A percentile compares a stretch with the other conserved stretches of the same genome.
Conservation (phyloP, 2,113 vertebrate genomes). For the Castor canadensis region DNA sequence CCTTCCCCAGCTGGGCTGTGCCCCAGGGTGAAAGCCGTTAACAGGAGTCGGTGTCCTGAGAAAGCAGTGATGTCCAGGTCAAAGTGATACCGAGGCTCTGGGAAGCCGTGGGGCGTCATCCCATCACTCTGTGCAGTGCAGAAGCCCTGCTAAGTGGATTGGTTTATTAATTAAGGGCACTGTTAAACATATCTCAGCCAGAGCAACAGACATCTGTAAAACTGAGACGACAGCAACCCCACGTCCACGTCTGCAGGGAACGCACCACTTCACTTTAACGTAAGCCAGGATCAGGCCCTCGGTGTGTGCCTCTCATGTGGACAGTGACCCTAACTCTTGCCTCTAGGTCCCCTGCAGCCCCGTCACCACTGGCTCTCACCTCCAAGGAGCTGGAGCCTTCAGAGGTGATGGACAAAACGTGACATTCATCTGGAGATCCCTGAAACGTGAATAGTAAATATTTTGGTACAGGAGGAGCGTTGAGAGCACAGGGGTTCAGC, state of each 20-base stretch:
- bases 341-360: neutral
- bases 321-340: neutral
- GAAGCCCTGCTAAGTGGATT: accelerated
- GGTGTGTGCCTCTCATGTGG: accelerated
- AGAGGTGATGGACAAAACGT: neutral
- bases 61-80: accelerated
- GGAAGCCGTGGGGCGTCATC: neutral
- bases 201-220: too few species aligned
- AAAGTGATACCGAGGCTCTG: accelerated
- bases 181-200: accelerated
- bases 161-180: accelerated
- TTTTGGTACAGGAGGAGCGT: accelerated
- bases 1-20: accelerated
- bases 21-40: accelerated
- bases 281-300: neutral
- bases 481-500: neutral
- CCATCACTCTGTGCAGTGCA: too few species aligned
- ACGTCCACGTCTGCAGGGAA: accelerated
- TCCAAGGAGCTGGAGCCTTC: too few species aligned
- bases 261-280: too few species aligned
- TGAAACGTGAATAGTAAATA: accelerated
- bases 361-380: accelerated
- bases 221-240: accelerated
- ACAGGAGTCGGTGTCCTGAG: too few species aligned
- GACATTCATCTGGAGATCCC: too few species aligned